Evolutionary conservation across 2,113 vertebrate species (phyloP).

Genomic region (Thalassarche chlororhynchos): DNA sequence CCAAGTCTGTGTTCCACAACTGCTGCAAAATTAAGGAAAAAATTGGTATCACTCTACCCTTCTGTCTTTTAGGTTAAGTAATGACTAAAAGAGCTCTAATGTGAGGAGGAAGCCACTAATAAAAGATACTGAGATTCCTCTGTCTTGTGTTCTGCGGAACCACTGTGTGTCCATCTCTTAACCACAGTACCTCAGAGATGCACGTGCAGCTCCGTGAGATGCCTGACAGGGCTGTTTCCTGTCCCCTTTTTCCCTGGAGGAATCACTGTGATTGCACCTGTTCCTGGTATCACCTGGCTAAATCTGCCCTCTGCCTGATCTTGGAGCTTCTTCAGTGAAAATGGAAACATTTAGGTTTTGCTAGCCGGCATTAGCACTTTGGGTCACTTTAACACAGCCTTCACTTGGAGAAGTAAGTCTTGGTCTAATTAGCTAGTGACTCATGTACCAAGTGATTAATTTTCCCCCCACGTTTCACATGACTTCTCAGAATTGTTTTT

Average conservation of each 20-base stretch:
- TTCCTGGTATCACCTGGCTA: background rate
- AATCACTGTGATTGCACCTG: background rate
- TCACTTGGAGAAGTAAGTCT: background rate
- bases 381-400: background rate
- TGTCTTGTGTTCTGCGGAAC: background rate
- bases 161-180: background rate
- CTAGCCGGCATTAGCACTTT: background rate
- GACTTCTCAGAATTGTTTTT: background rate
- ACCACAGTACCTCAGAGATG: background rate
- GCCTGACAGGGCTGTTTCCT: background rate
- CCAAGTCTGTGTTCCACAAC: background rate
- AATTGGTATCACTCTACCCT: background rate
- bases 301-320: background rate
- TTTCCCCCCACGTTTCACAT: background rate
- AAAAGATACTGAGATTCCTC: background rate
- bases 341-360: background rate
- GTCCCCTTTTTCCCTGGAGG: background rate
- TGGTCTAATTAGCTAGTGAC: conserved; percentile 3
- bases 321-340: background rate
- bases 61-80: background rate
- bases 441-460: background rate
- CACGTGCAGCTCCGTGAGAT: background rate
- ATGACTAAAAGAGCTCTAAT: background rate
- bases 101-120: background rate
- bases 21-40: background rate